Percentiles rank a stretch among this genome's conserved stretches.
These are phyloP conservation scores for Dicrurus megarhynchus DNA, from an alignment of 2,113 vertebrate genomes.

Conservation along the genomic window DNA sequence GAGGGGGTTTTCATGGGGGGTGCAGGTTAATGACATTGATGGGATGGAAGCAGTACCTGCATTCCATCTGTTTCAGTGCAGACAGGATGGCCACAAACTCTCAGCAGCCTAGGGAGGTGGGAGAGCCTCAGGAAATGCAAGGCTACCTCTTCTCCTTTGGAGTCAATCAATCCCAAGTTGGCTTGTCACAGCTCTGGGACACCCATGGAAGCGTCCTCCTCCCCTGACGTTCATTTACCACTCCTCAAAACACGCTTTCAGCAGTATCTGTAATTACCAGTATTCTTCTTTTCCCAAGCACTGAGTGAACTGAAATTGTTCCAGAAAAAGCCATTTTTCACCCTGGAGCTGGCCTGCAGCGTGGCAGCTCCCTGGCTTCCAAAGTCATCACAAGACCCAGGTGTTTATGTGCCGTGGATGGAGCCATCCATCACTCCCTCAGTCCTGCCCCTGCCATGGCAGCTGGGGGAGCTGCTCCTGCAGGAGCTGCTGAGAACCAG, in stretches of 20 bases:
- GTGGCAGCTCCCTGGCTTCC: neutral
- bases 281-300: neutral
- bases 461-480: neutral
- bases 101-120: neutral
- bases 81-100: neutral
- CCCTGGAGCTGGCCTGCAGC: neutral
- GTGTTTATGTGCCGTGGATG: neutral
- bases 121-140: neutral
- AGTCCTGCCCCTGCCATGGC: neutral
- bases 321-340: neutral
- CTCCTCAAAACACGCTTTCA: neutral
- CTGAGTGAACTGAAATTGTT: neutral
- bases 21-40: neutral
- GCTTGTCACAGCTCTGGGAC: neutral
- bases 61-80: neutral
- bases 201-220: too few species aligned
- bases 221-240: neutral
- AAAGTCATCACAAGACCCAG: neutral
- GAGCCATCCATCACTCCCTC: neutral
- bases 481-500: neutral
- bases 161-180: neutral
- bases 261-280: neutral
- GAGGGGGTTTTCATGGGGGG: rapidly evolving
- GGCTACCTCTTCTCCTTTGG: too few species aligned
- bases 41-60: neutral